Base-by-base conservation (phyloP, 1,140 invertebrate species). In the Polypedilum pembai region DNA sequence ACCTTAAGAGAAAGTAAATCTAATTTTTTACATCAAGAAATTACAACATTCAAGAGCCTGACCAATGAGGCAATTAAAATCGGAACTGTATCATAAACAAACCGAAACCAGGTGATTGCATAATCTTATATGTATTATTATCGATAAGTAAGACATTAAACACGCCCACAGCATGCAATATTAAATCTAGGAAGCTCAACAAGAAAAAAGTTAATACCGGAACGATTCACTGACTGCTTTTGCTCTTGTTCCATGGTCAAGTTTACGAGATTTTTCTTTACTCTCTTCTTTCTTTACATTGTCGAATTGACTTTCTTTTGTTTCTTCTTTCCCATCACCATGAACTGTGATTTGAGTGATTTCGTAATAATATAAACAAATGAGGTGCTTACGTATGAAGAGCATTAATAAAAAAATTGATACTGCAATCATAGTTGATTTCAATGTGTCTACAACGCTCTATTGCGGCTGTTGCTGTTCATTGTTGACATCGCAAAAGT, bases 381-480 rank as follows among this genome's bases (percentile, higher is more conserved):
- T n/a, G n/a, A 15, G 15, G 12, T 56, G 45, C 10, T n/a, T 56
- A 56, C 45, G n/a, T 56, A n/a, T 56, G n/a, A 56, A n/a, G 45
- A 56, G n/a, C 45, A n/a, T 56, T 56, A 56, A 56, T 56, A 56
- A 56, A 56, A 12, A 56, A 56, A 56, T 56, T 56, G 45, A 56
- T 56, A 56, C 45, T 56, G 45, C 45, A 56, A 56, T 56, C 45
- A n/a, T 15, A 56, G 12, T 56, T 3, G 45, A 56, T 56, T 12
- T 45, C 8, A 45, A 10, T 45, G 8, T 45, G 8, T 45, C 15
- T 15, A 45, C 41, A 45, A 10, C 15, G 12, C n/a, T 56, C 45
- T n/a, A 56, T 56, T 56, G 45, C n/a, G 4, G 12, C 12, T 56
- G 12, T 15, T 12, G 7, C n/a, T 56, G 45, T 12, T 33, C 45